Base-by-base conservation (phyloP, 2,797 vertebrate genomes). In the Melanitta fusca region DNA sequence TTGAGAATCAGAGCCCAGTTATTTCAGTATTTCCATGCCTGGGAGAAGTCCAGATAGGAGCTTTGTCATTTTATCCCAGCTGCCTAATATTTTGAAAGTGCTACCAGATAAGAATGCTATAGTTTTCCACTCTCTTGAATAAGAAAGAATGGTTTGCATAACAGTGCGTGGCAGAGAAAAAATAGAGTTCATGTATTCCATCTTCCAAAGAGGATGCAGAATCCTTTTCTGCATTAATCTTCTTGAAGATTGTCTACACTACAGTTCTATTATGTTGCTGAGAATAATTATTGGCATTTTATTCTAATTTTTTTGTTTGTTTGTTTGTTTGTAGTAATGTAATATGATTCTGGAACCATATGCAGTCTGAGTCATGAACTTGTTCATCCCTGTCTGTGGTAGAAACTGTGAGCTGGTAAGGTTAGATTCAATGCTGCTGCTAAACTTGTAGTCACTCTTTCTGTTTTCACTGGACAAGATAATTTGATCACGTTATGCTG, bases 1-100 rank as follows among this genome's bases (percentile, higher is more conserved):
- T 86, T 80, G 22, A 90, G 57, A 87, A 68, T 73, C 47, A 65
- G 68, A 95, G 74, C 51, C 83, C 36, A 60, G 30, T 66, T 62
- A 34, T 86, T 89, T 62, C 80, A 85, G 32, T 85, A 87, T 80
- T 94, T 84, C 36, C 41, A 94, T 90, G 71, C 15, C n/a, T 82
- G 54, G 39, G 64, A 65, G 19, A 88, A 89, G 64, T 82, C 39
- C 74, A 85, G 80, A 45, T 88, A 86, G 79, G 71, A 92, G 61
- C 57, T 61, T 73, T 2, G 8, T 57, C 74, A 5, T 83, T 91
- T 93, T 61, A 72, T 80, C 39, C 53, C 27, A 74, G 30, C 34
- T 80, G 56, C 56, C n/a, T 93, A 82, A 51, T 80, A 61, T 56
- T 94, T 82, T 80, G 38, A 47, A 92, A 83, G 61, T 38, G 2